phyloP scores from a whole-genome alignment of 2,888 invertebrate species.

The Trichogramma dendrolimi region DNA sequence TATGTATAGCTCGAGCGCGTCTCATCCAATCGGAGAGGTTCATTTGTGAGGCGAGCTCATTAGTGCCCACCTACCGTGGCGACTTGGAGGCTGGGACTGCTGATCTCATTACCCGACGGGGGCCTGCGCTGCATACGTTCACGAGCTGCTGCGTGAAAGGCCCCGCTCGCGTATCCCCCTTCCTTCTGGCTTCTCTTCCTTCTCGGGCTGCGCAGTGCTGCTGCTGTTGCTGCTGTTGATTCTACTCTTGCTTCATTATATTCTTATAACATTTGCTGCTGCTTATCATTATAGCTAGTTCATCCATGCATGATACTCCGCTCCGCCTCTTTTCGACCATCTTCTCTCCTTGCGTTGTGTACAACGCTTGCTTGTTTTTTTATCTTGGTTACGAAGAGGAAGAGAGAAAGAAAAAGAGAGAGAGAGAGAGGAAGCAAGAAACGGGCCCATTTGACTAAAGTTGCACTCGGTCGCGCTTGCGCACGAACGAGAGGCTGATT shows the following conservation, averaged over 20 bases:
- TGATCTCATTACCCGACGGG: constrained; percentile 22
- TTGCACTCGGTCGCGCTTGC: no score
- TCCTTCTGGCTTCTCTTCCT: no score
- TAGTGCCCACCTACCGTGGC: constrained; percentile 30
- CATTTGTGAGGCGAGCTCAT: constrained; percentile 24
- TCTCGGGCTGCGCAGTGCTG: no score
- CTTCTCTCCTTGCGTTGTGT: constrained; percentile 20
- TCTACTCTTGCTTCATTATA: constrained; percentile 48
- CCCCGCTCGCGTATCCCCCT: neutral
- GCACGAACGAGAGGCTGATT: constrained; percentile 3
- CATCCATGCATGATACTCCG: constrained; percentile 34
- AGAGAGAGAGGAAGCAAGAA: neutral
- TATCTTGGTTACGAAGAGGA: neutral
- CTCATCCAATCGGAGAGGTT: constrained; percentile 8
- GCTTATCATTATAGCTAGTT: constrained; percentile 44
- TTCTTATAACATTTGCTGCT: constrained; percentile 29
- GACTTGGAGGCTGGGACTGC: constrained; percentile 6
- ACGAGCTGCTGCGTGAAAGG: neutral
- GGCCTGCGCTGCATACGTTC: neutral
- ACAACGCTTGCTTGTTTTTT: neutral
- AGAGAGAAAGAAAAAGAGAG: constrained; percentile 1
- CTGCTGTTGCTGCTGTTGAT: constrained; percentile 14
- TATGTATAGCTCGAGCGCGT: constrained; percentile 2
- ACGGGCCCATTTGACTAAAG: no score
- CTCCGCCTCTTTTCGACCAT: constrained; percentile 27